These are phyloP conservation scores for Mionectes olivaceus DNA, from an alignment of 2,797 vertebrate genomes.

Conservation along the genomic window DNA sequence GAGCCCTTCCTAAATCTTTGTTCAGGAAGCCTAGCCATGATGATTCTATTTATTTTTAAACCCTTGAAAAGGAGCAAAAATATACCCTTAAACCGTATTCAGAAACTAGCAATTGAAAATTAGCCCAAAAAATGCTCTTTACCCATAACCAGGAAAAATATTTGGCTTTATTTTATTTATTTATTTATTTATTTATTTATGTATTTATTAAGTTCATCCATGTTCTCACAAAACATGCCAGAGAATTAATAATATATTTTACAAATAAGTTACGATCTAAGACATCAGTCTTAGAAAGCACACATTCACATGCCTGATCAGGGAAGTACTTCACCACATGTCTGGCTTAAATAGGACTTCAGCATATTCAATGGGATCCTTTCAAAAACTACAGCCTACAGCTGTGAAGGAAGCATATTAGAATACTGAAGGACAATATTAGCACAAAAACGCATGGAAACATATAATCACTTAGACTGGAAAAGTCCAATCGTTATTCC, in stretches of 20 bases:
- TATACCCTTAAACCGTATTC: background rate
- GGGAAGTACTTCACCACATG: background rate
- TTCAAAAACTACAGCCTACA: background rate
- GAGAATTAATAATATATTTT: slow-evolving; percentile 31
- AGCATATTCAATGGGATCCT: background rate
- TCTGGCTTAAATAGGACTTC: background rate
- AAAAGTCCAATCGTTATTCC: background rate
- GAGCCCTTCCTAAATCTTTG: no score
- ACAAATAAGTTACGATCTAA: slow-evolving; percentile 14
- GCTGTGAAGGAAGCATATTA: background rate
- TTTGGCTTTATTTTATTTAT: background rate
- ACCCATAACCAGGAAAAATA: background rate
- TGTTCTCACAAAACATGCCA: background rate
- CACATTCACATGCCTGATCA: background rate
- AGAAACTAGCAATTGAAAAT: background rate
- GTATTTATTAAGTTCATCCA: slow-evolving; percentile 7
- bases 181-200: no score
- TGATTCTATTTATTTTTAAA: background rate
- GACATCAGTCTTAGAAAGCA: background rate
- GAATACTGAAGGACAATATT: background rate
- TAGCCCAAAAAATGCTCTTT: background rate
- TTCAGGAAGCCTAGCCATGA: no score
- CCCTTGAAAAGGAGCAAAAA: background rate
- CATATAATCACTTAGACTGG: background rate
- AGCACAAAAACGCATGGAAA: background rate